Evolutionary conservation across 2,113 vertebrate species (phyloP), one percentile per base, ranked within the genome.

Genomic region (Hypomesus transpacificus): DNA sequence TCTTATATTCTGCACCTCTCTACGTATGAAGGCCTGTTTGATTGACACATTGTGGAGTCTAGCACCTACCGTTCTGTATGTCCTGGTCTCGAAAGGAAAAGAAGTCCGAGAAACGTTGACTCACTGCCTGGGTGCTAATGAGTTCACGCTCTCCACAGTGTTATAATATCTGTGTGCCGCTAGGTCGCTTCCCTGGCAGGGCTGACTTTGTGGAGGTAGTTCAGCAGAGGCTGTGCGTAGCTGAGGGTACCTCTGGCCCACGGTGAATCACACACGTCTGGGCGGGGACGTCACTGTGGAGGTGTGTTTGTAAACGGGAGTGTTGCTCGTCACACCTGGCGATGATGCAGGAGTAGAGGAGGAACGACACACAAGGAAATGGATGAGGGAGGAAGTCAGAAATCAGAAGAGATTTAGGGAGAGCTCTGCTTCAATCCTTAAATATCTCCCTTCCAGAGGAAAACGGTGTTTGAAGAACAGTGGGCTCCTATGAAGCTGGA

Each of bases 81-180:
- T n/a, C 24, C 69, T 16, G 16, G 4, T 46, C 50, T 28, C 64
- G 65, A 57, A 6, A 28, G 57, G 58, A 54, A 71, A 65, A 20
- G 34, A 22, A n/a, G 63, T 50, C 31, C 9, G 31, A 17, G 20
- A 50, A 50, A 50, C 17, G 8, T 75, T 66, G 75, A 78, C 73
- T 76, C 75, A 66, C 39, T 58, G 28, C 6, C 54, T 17, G 69
- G 68, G 66, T 50, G 20, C 58, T 75, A 79, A 77, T 66, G 70
- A 79, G 75, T 75, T 80, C 16, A 18, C 68, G 20, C 69, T 72
- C 80, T 80, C 75, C 68, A 22, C 66, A 56, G 73, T 59, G 73
- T 46, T 71, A 60, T 75, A 67, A 51, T 57, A 74, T 31, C 68
- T 62, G 65, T 26, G 31, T 71, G 71, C 39, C 66, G 69, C 58